A percentile compares a stretch with the other conserved stretches of the same genome.
Evolutionary conservation across 2,797 vertebrate species (phyloP).

Genomic region (Urosaurus nigricauda): DNA sequence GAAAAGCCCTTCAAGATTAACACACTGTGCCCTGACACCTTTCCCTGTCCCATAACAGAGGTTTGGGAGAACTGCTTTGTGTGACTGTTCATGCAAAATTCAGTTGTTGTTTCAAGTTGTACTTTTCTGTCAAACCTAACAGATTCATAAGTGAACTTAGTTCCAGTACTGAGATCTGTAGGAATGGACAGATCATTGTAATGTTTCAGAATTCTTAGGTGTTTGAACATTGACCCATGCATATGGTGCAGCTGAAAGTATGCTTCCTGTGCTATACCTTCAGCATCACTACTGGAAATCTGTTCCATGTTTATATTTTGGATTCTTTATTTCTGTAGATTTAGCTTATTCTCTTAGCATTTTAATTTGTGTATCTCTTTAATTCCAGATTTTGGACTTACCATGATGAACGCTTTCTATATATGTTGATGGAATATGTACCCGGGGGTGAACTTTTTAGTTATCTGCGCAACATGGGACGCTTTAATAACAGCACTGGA

Average conservation of each 20-base stretch:
- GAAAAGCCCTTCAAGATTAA: neutral
- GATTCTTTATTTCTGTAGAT: neutral
- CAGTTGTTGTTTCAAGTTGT: neutral
- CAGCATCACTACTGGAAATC: neutral
- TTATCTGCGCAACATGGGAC: constrained; percentile 91
- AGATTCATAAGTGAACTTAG: neutral
- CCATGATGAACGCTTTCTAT: constrained; percentile 92
- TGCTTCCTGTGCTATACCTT: neutral
- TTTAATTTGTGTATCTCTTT: constrained; percentile 18
- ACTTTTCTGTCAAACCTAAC: neutral
- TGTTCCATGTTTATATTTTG: neutral
- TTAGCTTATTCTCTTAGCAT: constrained; percentile 6
- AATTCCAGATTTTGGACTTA: constrained; percentile 92
- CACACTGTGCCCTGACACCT: neutral
- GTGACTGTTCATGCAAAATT: neutral
- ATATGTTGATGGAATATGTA: constrained; percentile 97
- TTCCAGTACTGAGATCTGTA: neutral
- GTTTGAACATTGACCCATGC: neutral
- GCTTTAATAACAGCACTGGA: constrained; percentile 88
- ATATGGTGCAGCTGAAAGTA: neutral
- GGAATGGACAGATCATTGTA: neutral
- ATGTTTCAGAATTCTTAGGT: neutral
- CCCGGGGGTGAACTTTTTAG: constrained; percentile 96
- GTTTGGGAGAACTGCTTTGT: neutral
- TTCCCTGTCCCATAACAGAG: neutral